Base-by-base conservation (phyloP, 2,888 invertebrate species). In the Eilema griseolum region DNA sequence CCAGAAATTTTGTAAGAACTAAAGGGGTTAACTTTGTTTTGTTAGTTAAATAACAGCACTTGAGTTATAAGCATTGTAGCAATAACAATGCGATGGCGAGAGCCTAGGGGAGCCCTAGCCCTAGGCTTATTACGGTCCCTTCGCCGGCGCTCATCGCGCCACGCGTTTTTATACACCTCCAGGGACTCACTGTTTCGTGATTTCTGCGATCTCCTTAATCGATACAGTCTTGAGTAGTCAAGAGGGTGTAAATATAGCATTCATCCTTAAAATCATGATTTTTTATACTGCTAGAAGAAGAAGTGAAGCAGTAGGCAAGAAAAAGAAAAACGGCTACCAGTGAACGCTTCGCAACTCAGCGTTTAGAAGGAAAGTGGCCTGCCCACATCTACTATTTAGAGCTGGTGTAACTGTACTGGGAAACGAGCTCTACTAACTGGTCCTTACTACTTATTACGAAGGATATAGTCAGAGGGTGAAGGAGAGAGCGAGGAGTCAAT, bases 51-150 rank as follows among this genome's bases (percentile, higher is more conserved):
- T 56, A 61, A 60, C 66, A 69, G 37, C 59, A 68, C 71, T 80
- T 72, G 61, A 31, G 70, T 69, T 68, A 24, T 26, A 65, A 46
- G 37, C 57, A 63, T 46, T 59, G 69, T 23, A 70, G 70, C 70
- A 74, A 78, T 76, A 80, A 79, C 75, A 81, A 77, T 76, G 72
- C 61, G 64, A 41, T 66, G 57, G 69, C 26, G 60, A 31, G 63
- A 61, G 66, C 37, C 61, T 64, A 33, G 74, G 71, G 73, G 73
- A 72, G 70, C 79, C 68, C 73, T 73, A 72, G 70, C 79, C 68
- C 74, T 74, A 66, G 82, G 74, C 77, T 83, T 83, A 79, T 83
- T 81, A 77, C 74, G 73, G 77, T 74, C 66, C 72, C 81, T 72
- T 41, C 70, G 62, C 24, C 66, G 46, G 63, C 33, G 61, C 65